Conservation (phyloP, 2,888 invertebrate genomes). For the Polymixis lichenea region DNA sequence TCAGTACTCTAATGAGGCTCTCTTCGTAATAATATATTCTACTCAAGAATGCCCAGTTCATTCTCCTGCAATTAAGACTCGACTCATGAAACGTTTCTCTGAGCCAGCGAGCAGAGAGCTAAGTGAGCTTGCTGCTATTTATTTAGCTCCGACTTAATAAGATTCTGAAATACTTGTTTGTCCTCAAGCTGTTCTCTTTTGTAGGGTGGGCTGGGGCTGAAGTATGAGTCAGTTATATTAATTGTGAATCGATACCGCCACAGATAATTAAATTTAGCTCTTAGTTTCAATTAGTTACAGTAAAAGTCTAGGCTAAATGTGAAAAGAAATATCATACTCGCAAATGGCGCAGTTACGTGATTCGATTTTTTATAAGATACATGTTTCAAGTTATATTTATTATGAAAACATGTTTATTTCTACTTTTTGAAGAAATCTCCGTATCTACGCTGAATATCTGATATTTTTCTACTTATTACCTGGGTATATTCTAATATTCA, state of each 20-base stretch:
- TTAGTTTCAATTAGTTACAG: not conserved
- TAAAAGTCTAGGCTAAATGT: not conserved
- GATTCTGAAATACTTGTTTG: conserved; percentile 20
- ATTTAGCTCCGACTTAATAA: conserved; percentile 34
- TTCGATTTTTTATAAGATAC: not conserved
- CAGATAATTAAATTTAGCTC: not conserved
- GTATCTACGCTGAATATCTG: not conserved
- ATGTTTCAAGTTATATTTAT: not conserved
- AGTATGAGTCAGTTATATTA: not conserved
- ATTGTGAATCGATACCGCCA: not conserved
- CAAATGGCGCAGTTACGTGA: not conserved
- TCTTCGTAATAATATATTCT: not conserved
- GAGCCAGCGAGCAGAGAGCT: conserved; percentile 7
- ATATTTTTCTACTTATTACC: not conserved
- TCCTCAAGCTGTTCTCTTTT: conserved; percentile 1
- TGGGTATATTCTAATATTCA: not conserved
- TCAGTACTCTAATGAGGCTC: not conserved
- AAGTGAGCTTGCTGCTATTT: conserved; percentile 35
- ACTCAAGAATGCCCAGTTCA: conserved; percentile 4
- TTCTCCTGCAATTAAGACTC: conserved; percentile 34
- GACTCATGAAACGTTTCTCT: conserved; percentile 20
- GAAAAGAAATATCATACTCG: not conserved
- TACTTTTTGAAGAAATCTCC: not conserved
- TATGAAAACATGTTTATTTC: not conserved
- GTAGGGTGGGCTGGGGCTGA: not conserved